Evolutionary conservation across 1,140 invertebrate species (phyloP).

Genomic region (Scaptomyza graminum): DNA sequence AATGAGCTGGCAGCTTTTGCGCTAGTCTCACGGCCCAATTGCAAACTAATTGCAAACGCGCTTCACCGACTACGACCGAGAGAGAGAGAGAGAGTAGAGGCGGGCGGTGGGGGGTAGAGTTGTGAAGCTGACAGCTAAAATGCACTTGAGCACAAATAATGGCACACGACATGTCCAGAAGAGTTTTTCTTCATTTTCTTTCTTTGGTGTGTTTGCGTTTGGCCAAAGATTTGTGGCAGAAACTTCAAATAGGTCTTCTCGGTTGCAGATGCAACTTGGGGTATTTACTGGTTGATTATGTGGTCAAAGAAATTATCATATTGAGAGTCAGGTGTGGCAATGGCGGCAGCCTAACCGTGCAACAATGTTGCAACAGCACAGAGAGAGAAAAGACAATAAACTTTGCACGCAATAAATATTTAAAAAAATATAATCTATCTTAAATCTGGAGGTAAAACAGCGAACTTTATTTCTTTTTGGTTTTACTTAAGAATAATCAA

Average conservation of each 20-base stretch:
- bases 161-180: conserved; percentile 57
- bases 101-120: neutral
- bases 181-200: neutral
- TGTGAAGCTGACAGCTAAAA: conserved; percentile 54
- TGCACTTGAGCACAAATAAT: conserved; percentile 72
- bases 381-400: neutral
- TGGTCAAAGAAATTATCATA: conserved; percentile 2
- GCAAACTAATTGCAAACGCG: conserved; percentile 77
- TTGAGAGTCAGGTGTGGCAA: neutral
- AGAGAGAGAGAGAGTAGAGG: neutral
- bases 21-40: conserved; percentile 74
- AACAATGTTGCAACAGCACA: conserved; percentile 18
- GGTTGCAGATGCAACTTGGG: neutral
- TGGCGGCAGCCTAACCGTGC: neutral
- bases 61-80: conserved; percentile 19
- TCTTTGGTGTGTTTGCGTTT: neutral
- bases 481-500: no score
- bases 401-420: no score
- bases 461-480: no score
- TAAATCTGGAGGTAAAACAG: no score
- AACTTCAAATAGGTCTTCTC: no score
- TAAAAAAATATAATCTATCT: no score
- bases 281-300: neutral
- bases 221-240: neutral
- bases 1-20: conserved; percentile 66